Conservation (phyloP, 2,113 vertebrate genomes). For the Xiphophorus hellerii region DNA sequence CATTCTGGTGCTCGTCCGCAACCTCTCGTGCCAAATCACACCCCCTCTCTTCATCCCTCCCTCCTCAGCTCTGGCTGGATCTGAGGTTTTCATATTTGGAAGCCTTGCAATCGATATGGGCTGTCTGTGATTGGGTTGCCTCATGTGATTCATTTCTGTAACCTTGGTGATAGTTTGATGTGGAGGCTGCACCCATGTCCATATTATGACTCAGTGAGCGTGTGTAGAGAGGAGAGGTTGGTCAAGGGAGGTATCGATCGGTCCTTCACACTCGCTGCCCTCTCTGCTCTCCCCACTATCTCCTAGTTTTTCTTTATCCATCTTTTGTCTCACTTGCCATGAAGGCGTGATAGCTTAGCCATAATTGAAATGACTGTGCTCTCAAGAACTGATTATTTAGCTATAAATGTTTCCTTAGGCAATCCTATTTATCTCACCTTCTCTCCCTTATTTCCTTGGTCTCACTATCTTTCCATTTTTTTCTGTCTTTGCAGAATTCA, state of each 20-base stretch:
- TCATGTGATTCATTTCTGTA: constrained; percentile 81
- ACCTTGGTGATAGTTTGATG: constrained; percentile 83
- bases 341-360: constrained; percentile 52
- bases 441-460: constrained; percentile 12
- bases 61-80: constrained; percentile 59
- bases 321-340: constrained; percentile 45
- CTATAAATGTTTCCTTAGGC: constrained; percentile 50
- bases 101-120: constrained; percentile 74
- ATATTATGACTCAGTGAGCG: constrained; percentile 77
- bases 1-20: not conserved
- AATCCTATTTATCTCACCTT: constrained; percentile 42
- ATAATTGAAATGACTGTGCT: constrained; percentile 63
- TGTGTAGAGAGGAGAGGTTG: constrained; percentile 66
- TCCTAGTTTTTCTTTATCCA: constrained; percentile 53
- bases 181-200: constrained; percentile 71
- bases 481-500: constrained; percentile 86
- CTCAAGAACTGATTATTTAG: constrained; percentile 64
- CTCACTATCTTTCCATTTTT: constrained; percentile 22
- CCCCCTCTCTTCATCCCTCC: constrained; percentile 16
- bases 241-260: constrained; percentile 76
- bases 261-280: constrained; percentile 65
- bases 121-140: constrained; percentile 79
- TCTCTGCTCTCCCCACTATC: constrained; percentile 55
- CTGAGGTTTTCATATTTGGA: constrained; percentile 68
- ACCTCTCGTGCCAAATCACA: constrained; percentile 61